Evolutionary conservation across 2,888 invertebrate genomes (phyloP), one percentile per base, ranked within the genome.

Genomic region (Scaptomyza polygonia): DNA sequence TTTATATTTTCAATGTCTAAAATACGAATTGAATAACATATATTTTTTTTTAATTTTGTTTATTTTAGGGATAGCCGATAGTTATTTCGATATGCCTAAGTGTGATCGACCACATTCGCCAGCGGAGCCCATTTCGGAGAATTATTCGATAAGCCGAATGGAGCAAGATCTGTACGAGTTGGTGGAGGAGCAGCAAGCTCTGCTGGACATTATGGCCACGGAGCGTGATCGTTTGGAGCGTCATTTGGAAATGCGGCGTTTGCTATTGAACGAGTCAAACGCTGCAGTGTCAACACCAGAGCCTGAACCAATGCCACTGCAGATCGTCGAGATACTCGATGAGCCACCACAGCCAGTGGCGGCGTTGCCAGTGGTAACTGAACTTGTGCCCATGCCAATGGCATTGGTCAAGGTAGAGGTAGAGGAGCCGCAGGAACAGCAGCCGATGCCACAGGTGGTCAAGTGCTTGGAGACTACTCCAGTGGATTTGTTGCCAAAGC

Each of bases 171-270:
- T 74, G 0, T 32, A 44, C 4, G 57, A 72, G 21, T 58, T 79
- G 1, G 14, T 79, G 6, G 77, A 70, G 48, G 70, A 79, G 62
- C 73, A 67, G 42, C 58, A 72, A 40, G 1, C 30, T 7, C 45
- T 63, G 6, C 27, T 72, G 0, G 44, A 61, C 8, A 30, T 70
- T 9, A 56, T 70, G 7, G 12, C 18, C 1, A 45, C 43, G 7
- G 67, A 67, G 27, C 53, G 59, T 29, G 59, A 64, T 18, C 63
- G 34, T 0, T 14, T 75, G 4, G 44, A 43, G 21, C 47, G 21
- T 0, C 42, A 54, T 1, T 4, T 55, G 25, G 55, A 71, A 2
- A 5, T 64, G 16, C 56, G 53, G 1, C 52, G 48, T 0, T 2
- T 36, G 11, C 29, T 58, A 2, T 4, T n/a, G 5, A 36, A 1